Conservation (phyloP, 2,888 invertebrate genomes). For the Tridacna crocea region DNA sequence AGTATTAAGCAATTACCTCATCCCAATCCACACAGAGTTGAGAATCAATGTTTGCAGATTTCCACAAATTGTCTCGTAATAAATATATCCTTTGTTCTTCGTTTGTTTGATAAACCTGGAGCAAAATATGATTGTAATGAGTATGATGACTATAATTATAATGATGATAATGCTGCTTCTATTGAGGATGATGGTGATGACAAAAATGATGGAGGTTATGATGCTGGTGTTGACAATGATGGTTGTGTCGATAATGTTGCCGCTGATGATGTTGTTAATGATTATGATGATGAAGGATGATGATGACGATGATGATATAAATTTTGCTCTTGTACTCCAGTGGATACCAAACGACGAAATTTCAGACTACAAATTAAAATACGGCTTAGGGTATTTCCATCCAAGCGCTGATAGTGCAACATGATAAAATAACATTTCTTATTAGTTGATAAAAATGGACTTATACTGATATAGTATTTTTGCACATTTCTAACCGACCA, state of each 20-base stretch:
- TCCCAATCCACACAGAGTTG: conserved; percentile 70
- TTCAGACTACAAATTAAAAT: no score
- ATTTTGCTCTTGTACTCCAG: neutral
- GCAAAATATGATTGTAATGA: neutral
- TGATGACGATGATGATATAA: neutral
- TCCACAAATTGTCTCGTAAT: conserved; percentile 70
- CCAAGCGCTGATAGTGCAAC: no score
- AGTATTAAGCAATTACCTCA: conserved; percentile 48
- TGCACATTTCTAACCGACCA: no score
- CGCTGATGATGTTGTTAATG: neutral
- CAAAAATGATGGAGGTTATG: neutral
- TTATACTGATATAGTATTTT: no score
- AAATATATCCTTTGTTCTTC: conserved; percentile 67
- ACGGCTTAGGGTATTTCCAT: no score
- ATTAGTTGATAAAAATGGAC: no score
- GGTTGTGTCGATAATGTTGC: neutral
- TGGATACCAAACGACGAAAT: neutral
- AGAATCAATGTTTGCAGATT: conserved; percentile 69
- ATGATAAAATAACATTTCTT: no score
- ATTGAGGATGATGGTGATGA: neutral
- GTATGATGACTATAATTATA: neutral
- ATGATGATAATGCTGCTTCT: neutral
- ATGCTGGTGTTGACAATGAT: neutral
- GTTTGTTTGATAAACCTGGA: conserved; percentile 63
- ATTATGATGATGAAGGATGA: neutral